Evolutionary conservation across 2,888 invertebrate genomes (phyloP).

Genomic region (Drosophila leonis): DNA sequence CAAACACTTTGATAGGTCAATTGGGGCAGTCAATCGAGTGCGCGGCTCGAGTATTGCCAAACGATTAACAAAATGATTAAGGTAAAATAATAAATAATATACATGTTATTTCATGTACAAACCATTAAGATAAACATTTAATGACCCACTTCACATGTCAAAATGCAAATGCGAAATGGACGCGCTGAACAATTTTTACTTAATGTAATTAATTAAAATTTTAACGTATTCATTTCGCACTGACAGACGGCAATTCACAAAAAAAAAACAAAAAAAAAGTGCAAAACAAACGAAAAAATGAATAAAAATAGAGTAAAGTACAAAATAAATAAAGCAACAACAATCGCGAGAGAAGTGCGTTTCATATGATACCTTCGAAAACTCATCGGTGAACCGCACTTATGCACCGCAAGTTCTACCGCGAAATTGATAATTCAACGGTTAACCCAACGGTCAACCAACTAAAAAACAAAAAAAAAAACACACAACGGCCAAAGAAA

Average conservation of each 20-base stretch:
- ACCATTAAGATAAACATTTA: slow-evolving; percentile 28
- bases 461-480: slow-evolving; percentile 59
- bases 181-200: slow-evolving; percentile 64
- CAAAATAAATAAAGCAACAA: slow-evolving; percentile 27
- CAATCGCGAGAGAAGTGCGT: slow-evolving; percentile 7
- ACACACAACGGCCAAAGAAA: slow-evolving; percentile 36
- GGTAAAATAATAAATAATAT: slow-evolving; percentile 21
- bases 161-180: slow-evolving; percentile 50
- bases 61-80: slow-evolving; percentile 10
- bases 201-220: slow-evolving; percentile 79
- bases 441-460: slow-evolving; percentile 78
- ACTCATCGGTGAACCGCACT: slow-evolving; percentile 84
- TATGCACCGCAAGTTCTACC: slow-evolving; percentile 84
- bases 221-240: slow-evolving; percentile 72
- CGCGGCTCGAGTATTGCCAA: not conserved
- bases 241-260: slow-evolving; percentile 31
- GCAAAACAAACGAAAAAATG: slow-evolving; percentile 26
- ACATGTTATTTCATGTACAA: slow-evolving; percentile 5
- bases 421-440: slow-evolving; percentile 85
- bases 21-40: not conserved
- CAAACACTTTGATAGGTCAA: not conserved
- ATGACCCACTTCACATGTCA: slow-evolving; percentile 69
- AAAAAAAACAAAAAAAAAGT: not conserved
- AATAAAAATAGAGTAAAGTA: slow-evolving; percentile 14
- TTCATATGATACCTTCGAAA: slow-evolving; percentile 80